These are phyloP conservation scores for Antedon bifida DNA, from an alignment of 35 echinoderm and acorn worm species.

Conservation along the genomic window DNA sequence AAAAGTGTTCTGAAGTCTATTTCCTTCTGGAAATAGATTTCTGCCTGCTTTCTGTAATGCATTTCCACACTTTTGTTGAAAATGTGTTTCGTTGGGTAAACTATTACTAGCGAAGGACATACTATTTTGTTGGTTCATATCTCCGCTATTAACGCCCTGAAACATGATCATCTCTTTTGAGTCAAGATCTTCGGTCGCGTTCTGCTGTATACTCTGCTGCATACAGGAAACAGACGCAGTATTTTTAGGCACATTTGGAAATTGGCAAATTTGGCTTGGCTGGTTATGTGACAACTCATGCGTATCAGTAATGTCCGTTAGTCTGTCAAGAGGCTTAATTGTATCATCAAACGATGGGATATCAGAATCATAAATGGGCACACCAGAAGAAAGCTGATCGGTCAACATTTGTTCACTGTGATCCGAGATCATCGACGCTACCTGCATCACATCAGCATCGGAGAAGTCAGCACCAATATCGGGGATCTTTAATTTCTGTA, in stretches of 20 bases:
- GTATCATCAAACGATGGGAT: not conserved
- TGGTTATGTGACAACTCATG: not conserved
- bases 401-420: not conserved
- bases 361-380: not conserved
- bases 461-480: not conserved
- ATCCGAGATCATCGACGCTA: not conserved
- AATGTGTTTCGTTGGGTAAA: not conserved
- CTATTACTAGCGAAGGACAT: not conserved
- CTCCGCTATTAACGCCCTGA: not conserved
- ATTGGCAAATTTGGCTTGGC: not conserved
- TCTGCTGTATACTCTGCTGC: not conserved
- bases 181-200: not conserved
- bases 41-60: not conserved
- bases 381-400: not conserved
- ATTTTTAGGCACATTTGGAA: not conserved
- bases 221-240: not conserved
- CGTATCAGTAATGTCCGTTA: not conserved
- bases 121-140: not conserved
- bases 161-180: not conserved
- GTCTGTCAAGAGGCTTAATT: not conserved
- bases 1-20: not conserved
- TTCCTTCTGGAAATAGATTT: not conserved
- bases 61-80: not conserved
- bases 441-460: not conserved
- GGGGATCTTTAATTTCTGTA: not conserved